These are phyloP conservation scores for Mormyrus proboscirostris DNA, from an alignment of 2,797 vertebrate species.

Conservation along the genomic window DNA sequence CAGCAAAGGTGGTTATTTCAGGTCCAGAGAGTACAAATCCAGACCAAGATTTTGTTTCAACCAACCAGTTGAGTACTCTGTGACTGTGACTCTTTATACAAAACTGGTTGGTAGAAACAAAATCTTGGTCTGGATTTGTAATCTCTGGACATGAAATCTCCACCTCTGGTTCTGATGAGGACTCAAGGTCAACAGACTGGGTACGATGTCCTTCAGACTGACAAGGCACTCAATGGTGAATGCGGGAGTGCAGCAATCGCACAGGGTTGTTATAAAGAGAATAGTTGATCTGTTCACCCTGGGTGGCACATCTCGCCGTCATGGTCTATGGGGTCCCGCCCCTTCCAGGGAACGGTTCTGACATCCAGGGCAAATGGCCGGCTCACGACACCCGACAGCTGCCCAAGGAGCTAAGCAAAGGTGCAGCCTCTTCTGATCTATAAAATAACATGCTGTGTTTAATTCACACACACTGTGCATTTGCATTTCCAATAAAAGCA, in stretches of 20 bases:
- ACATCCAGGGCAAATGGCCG: not conserved
- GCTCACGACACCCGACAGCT: not conserved
- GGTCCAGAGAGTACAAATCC: not conserved
- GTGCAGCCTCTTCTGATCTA: not conserved
- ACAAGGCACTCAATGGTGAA: conserved; percentile 68
- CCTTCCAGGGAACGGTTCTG: not conserved
- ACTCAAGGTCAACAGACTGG: conserved; percentile 51
- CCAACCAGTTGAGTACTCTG: not conserved
- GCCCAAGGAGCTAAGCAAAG: not conserved
- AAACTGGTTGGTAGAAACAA: not conserved
- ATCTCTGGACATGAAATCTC: not conserved
- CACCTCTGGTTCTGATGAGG: conserved; percentile 59
- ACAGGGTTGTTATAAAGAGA: conserved; percentile 55
- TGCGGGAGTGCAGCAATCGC: conserved; percentile 58
- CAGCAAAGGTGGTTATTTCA: not conserved
- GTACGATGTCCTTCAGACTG: conserved; percentile 64
- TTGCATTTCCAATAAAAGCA: conserved; percentile 18
- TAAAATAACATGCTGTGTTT: not conserved
- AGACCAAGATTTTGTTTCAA: not conserved
- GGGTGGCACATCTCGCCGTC: not conserved
- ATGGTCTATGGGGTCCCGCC: too few relatives aligned
- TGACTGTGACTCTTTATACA: too few relatives aligned
- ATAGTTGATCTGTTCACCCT: conserved; percentile 24
- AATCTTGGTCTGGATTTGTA: not conserved
- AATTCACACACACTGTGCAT: not conserved